Base-by-base conservation (phyloP, 2,797 vertebrate genomes). In the Semotilus atromaculatus region DNA sequence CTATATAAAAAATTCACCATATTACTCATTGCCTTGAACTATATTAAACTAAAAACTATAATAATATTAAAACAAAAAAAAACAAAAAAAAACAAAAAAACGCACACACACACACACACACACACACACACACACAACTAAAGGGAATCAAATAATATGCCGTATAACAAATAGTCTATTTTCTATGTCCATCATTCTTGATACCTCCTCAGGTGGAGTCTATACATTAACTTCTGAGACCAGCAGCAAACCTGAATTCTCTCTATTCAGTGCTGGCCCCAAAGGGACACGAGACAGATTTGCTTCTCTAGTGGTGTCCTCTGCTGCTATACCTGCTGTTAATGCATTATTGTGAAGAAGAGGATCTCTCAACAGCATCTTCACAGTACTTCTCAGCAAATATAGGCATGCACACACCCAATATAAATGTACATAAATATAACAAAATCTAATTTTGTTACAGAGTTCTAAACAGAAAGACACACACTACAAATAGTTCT, bases 201-300 rank as follows among this genome's bases (percentile, higher is more conserved):
- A 62, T 18, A 70, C 34, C 36, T 83, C 58, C 48, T 74, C 38
- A 53, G 77, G 62, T 55, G 36, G 72, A 80, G 36, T 71, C 76
- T 85, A 68, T 23, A 8, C 31, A 84, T 84, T 92, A 94, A 93
- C 93, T 94, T 94, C 89, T 88, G 89, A 87, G 91, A 92, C 86
- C 90, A 91, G 91, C 91, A 85, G 92, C 93, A 86, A 93, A 87
- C 90, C 92, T 94, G 94, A 91, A 94, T 94, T 94, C 93, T 92
- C 93, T 93, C 90, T 88, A 58, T 84, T 80, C 73, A 80, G 89
- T 89, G 88, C 82, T 13, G 89, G 90, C 93, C 95, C 94, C 93
- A 92, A 92, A 94, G 95, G 94, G 95, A 95, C 94, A 94, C 92
- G 90, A 94, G 94, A 95, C 88, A 38, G 94, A 96, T 96, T 93